phyloP scores from a whole-genome alignment of 30 jellyfish, hydroid and myxozoan species.

The Chrysaora quinquecirrha region DNA sequence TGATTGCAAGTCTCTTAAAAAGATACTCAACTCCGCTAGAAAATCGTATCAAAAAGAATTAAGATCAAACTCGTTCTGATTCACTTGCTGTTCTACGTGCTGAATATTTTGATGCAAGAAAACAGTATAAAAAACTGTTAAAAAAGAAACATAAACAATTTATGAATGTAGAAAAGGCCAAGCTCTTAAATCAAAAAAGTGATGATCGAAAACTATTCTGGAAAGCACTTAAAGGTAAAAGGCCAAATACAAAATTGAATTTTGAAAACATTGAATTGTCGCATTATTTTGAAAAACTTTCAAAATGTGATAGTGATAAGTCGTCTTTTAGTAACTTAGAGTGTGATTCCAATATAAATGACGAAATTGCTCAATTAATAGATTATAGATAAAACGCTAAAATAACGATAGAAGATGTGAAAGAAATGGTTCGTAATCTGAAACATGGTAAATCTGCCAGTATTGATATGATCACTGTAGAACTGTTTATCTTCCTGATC shows the following conservation, averaged over 20 bases:
- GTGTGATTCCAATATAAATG: neutral
- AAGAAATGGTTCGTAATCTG: neutral
- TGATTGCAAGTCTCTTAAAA: neutral
- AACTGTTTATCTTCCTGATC: neutral
- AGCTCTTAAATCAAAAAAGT: neutral
- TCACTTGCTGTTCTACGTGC: neutral
- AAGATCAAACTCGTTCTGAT: neutral
- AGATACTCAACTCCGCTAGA: neutral
- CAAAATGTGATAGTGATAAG: neutral
- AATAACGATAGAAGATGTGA: neutral
- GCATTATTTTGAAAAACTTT: neutral
- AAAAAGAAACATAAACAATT: neutral
- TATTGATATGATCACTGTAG: neutral
- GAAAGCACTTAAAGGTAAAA: neutral
- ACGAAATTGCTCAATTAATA: neutral
- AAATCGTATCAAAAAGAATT: neutral
- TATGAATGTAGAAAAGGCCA: neutral
- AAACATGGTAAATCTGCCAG: neutral
- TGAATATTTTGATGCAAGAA: neutral
- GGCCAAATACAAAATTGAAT: neutral
- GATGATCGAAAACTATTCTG: neutral
- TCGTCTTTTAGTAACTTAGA: neutral
- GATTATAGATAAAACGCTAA: neutral
- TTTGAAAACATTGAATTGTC: neutral
- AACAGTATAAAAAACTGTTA: too few species aligned